Conservation (phyloP, 2,888 invertebrate species). For the Drosophila incognita region DNA sequence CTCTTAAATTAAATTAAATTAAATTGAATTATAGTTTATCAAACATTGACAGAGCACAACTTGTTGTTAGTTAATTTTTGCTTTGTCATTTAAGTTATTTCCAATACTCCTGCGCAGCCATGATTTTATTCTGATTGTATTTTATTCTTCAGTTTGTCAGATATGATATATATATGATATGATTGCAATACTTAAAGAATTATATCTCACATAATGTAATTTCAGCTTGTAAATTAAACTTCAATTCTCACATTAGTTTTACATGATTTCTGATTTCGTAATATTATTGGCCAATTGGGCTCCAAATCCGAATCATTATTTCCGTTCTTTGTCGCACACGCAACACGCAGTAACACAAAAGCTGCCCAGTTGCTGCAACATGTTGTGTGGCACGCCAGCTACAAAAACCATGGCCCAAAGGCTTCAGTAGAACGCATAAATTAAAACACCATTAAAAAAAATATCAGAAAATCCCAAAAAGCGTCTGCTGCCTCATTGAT, state of each 20-base stretch:
- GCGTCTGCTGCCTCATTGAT: slow-evolving; percentile 41
- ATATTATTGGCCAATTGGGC: slow-evolving; percentile 39
- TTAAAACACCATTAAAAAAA: slow-evolving; percentile 66
- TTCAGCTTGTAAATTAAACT: not conserved
- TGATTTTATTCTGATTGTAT: not conserved
- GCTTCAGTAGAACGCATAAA: slow-evolving; percentile 65
- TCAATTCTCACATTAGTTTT: slow-evolving; percentile 11
- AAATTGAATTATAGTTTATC: not conserved
- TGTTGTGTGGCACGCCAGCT: slow-evolving; percentile 30
- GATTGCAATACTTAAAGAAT: not conserved
- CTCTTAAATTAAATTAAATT: not conserved
- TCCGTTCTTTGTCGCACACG: slow-evolving; percentile 52
- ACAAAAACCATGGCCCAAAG: slow-evolving; percentile 12
- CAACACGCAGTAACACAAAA: slow-evolving; percentile 39
- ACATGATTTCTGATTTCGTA: slow-evolving; percentile 13
- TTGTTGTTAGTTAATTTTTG: not conserved
- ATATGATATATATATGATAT: not conserved
- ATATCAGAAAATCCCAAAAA: slow-evolving; percentile 27
- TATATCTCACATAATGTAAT: not conserved
- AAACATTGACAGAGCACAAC: not conserved
- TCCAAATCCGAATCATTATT: slow-evolving; percentile 34
- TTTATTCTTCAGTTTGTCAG: not conserved
- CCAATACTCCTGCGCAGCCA: not conserved
- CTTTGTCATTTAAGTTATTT: not conserved
- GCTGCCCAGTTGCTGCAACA: slow-evolving; percentile 50